A percentile compares a stretch with the other conserved stretches of the same genome.
Evolutionary conservation across 2,113 vertebrate species (phyloP).

Genomic region (Propithecus coquereli): DNA sequence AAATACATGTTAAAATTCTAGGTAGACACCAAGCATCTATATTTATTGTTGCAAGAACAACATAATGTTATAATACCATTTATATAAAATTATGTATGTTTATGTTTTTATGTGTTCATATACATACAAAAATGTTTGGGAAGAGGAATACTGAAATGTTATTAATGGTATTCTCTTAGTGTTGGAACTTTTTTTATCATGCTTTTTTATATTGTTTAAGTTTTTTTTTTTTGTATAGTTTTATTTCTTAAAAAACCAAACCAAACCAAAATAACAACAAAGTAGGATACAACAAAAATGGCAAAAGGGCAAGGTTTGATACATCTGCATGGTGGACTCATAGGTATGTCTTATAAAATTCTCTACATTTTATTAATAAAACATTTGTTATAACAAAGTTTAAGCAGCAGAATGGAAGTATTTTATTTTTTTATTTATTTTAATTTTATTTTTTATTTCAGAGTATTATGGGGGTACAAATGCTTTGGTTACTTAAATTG

Average conservation of each 20-base stretch:
- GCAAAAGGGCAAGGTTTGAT: background rate
- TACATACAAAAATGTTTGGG: background rate
- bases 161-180: constrained; percentile 14
- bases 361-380: background rate
- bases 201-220: constrained; percentile 10
- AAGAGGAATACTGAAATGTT: constrained; percentile 30
- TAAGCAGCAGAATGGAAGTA: background rate
- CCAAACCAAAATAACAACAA: background rate
- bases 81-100: constrained; percentile 9
- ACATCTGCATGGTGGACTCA: background rate
- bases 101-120: constrained; percentile 19
- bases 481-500: too few species aligned
- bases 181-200: background rate
- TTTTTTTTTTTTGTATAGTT: background rate
- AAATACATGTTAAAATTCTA: constrained; percentile 7
- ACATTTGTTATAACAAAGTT: background rate
- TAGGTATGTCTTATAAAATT: background rate
- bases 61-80: background rate
- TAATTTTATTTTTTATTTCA: too few species aligned
- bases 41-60: constrained; percentile 21
- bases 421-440: background rate
- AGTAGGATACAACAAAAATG: background rate
- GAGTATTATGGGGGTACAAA: too few species aligned
- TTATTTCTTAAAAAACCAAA: background rate
- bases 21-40: background rate